Conservation (phyloP, 2,113 vertebrate species). For the Hylia prasina region DNA sequence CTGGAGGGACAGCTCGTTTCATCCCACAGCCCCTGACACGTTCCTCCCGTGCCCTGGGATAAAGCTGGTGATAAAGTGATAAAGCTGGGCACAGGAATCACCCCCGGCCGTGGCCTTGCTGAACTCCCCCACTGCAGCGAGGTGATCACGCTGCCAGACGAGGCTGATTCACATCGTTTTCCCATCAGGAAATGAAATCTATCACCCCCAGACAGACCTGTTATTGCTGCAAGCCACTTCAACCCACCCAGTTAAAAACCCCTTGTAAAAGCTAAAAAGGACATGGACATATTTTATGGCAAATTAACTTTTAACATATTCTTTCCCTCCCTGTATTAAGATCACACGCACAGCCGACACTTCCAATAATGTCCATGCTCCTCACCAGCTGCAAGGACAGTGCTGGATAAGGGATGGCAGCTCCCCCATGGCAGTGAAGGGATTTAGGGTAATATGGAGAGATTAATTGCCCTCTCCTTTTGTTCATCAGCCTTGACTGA, state of each 20-base stretch:
- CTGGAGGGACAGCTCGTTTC: not conserved
- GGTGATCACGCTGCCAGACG: not conserved
- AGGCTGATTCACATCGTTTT: conserved; percentile 50
- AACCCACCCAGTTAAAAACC: not conserved
- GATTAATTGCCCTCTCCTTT: not conserved
- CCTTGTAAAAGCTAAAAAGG: conserved; percentile 12
- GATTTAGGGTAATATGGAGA: not conserved
- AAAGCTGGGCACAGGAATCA: not conserved
- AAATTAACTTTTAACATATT: conserved; percentile 49
- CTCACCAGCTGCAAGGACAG: not conserved
- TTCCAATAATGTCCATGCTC: not conserved
- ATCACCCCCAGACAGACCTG: conserved; percentile 26
- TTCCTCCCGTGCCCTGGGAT: conserved; percentile 14
- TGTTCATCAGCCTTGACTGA: not conserved
- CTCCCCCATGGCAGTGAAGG: accelerated
- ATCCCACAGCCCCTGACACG: not conserved
- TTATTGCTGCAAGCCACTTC: conserved; percentile 22
- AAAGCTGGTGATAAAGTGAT: not conserved
- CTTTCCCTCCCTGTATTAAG: not conserved
- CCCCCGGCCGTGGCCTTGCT: not conserved
- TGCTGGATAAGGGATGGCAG: not conserved
- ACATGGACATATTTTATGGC: conserved; percentile 34
- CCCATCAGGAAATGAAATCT: conserved; percentile 45
- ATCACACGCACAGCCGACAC: not conserved
- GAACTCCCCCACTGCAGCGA: not conserved